Base-by-base conservation (phyloP, 2,113 vertebrate genomes). In the Corydoras maculifer region DNA sequence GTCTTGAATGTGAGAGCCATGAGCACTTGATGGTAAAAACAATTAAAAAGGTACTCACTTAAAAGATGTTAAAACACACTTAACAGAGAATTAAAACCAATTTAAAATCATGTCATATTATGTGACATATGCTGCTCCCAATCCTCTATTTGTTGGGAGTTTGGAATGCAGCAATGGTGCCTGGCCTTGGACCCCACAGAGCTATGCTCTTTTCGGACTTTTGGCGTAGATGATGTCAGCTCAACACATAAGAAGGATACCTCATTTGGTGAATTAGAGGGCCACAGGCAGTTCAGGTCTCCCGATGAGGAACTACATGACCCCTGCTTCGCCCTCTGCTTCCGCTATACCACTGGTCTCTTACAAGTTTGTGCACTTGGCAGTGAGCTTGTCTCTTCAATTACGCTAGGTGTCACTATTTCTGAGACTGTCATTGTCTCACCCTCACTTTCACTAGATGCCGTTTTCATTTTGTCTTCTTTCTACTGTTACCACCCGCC, bases 1-100 rank as follows among this genome's bases (percentile, higher is more conserved):
- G 72, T 75, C 1, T 50, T 29, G 5, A 74, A n/a, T 11, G 70
- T 72, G 29, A 73, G 57, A 8, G 57, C 5, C 71, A 74, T 74
- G 50, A 70, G 67, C 49, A 74, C 12, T 29, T 0, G 14, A 61
- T 68, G 35, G 48, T 76, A 63, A 43, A 57, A 68, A 50, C 2
- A 8, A 66, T n/a, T 8, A 43, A 30, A n/a, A 31, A 32, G 12
- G 0, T 8, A 25, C 9, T 50, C 32, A 35, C 58, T 49, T 53
- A 58, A 72, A 29, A 35, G 4, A 14, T 2, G 43, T 5, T 0
- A 2, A 6, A 64, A 54, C n/a, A 64, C 29, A 6, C 51, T 10
- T 3, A 4, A 12, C 4, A 62, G 43, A 43, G 3, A 13, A 15
- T 15, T 14, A 62, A 62, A 62, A 14, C 5, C 32, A n/a, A n/a